phyloP scores from a whole-genome alignment of 2,113 vertebrate genomes.

The Meleagris gallopavo region DNA sequence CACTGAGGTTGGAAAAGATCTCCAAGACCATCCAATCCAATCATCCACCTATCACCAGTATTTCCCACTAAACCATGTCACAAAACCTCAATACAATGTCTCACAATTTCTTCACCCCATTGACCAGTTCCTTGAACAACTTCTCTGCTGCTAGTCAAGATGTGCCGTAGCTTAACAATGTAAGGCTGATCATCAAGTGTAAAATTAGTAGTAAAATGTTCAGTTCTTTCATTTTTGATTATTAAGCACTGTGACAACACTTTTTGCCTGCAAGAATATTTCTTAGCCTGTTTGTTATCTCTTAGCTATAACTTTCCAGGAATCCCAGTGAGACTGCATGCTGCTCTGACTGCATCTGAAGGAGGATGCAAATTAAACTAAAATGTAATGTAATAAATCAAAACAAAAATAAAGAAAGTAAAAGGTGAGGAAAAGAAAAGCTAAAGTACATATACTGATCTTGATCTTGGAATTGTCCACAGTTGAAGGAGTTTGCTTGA shows the following conservation, averaged over 20 bases:
- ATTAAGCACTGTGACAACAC: background rate
- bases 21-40: too few species aligned
- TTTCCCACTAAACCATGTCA: too few species aligned
- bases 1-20: too few species aligned
- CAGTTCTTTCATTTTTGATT: background rate
- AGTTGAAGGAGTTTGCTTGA: background rate
- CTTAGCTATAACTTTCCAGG: background rate
- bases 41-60: too few species aligned
- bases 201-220: background rate
- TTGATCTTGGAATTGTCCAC: background rate
- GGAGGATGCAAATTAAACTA: background rate
- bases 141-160: background rate
- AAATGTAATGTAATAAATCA: background rate
- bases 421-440: background rate
- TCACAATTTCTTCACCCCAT: background rate
- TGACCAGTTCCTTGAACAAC: rapidly evolving
- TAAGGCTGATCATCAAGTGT: background rate
- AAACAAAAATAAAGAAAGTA: background rate
- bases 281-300: background rate
- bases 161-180: background rate
- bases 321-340: background rate
- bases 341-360: background rate
- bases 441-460: rapidly evolving
- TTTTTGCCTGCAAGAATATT: background rate
- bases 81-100: too few species aligned